A percentile compares a stretch with the other conserved stretches of the same genome.
phyloP scores from a whole-genome alignment of 2,797 vertebrate species.

The Sebastes taczanowskii region DNA sequence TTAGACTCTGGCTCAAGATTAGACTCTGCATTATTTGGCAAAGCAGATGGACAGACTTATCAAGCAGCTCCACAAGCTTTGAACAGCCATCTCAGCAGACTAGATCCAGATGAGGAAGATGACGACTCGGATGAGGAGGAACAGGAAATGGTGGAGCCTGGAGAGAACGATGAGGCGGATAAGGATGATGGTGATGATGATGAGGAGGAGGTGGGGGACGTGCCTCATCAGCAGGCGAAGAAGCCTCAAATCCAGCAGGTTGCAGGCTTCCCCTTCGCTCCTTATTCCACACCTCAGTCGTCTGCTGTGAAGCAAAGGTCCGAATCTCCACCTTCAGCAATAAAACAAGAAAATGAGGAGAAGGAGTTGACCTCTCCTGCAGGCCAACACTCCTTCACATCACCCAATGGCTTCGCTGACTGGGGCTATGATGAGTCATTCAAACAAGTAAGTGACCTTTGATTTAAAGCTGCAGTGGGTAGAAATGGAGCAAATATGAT shows the following conservation, averaged over 20 bases:
- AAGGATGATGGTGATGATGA: constrained; percentile 68
- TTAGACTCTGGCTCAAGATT: constrained; percentile 62
- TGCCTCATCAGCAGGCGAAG: constrained; percentile 62
- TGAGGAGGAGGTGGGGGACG: constrained; percentile 77
- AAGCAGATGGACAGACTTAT: constrained; percentile 66
- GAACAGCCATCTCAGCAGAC: constrained; percentile 69
- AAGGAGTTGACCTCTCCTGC: constrained; percentile 77
- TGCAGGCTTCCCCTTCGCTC: constrained; percentile 61
- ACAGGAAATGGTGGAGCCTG: constrained; percentile 72
- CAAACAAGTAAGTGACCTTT: constrained; percentile 85
- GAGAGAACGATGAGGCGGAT: constrained; percentile 73
- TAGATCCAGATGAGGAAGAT: constrained; percentile 66
- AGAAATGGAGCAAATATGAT: too few species aligned
- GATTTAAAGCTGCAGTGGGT: neutral
- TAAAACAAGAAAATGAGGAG: constrained; percentile 84
- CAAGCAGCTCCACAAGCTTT: constrained; percentile 71
- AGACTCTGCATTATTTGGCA: constrained; percentile 69
- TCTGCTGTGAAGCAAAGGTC: constrained; percentile 55
- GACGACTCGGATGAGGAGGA: constrained; percentile 78
- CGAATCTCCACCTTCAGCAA: constrained; percentile 59
- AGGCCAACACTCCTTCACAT: constrained; percentile 72
- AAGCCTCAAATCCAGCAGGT: constrained; percentile 71
- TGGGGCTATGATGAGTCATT: constrained; percentile 89
- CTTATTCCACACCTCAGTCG: constrained; percentile 56
- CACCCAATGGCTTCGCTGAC: constrained; percentile 79